Conservation (phyloP, 2,797 vertebrate species). For the Sebastiscus tertius region DNA sequence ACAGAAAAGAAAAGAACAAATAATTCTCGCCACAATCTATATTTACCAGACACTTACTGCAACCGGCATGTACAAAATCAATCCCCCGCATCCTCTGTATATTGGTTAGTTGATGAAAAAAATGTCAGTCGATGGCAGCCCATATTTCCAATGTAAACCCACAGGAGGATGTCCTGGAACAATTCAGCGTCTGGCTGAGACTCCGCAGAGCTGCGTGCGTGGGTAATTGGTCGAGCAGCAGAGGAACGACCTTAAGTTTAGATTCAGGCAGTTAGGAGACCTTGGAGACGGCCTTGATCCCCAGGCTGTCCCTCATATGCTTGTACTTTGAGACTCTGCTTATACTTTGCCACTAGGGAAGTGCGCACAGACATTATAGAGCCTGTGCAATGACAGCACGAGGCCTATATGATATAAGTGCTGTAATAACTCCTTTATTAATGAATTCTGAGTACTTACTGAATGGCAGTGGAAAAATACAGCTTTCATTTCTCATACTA, state of each 20-base stretch:
- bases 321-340: slow-evolving; percentile 56
- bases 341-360: slow-evolving; percentile 40
- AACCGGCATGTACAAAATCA: slow-evolving; percentile 57
- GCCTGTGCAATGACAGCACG: slow-evolving; percentile 39
- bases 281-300: slow-evolving; percentile 72
- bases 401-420: slow-evolving; percentile 31
- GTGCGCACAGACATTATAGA: slow-evolving; percentile 25
- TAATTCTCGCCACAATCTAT: slow-evolving; percentile 20
- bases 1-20: slow-evolving; percentile 1
- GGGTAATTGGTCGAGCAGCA: slow-evolving; percentile 76
- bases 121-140: slow-evolving; percentile 67
- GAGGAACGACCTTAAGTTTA: slow-evolving; percentile 82
- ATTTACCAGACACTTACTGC: slow-evolving; percentile 47
- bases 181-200: slow-evolving; percentile 72
- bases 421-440: slow-evolving; percentile 33
- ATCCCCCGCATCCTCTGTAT: slow-evolving; percentile 47
- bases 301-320: slow-evolving; percentile 64
- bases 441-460: slow-evolving; percentile 9
- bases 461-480: slow-evolving; percentile 7
- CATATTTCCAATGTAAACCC: slow-evolving; percentile 76
- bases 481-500: slow-evolving; percentile 22
- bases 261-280: slow-evolving; percentile 76
- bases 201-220: slow-evolving; percentile 70
- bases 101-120: slow-evolving; percentile 69
- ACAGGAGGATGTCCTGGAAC: slow-evolving; percentile 80